Evolutionary conservation across 53 echinoderm and acorn worm genomes (phyloP).

Genomic region (Actinopyga echinites): DNA sequence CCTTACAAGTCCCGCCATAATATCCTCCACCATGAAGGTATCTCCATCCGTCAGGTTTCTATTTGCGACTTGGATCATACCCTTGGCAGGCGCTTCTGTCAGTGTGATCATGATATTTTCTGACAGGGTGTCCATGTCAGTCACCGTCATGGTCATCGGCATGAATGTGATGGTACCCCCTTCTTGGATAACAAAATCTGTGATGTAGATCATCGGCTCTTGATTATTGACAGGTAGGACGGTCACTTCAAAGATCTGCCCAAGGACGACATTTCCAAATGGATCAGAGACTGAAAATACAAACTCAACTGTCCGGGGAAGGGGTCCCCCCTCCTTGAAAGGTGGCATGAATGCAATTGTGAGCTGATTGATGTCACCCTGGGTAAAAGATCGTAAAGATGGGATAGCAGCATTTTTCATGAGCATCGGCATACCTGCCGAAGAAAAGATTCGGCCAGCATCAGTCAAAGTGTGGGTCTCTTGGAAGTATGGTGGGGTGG

Average conservation of each 20-base stretch:
- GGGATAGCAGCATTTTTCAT: constrained; percentile 69
- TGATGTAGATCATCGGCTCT: constrained; percentile 72
- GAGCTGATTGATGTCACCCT: constrained; percentile 70
- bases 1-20: constrained; percentile 79
- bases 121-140: constrained; percentile 86
- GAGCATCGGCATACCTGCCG: constrained; percentile 63
- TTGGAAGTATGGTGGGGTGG: constrained; percentile 82
- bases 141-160: constrained; percentile 67
- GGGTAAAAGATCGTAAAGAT: constrained; percentile 71
- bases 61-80: constrained; percentile 60
- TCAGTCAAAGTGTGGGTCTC: constrained; percentile 83
- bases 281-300: constrained; percentile 87
- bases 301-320: constrained; percentile 65
- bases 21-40: constrained; percentile 72
- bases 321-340: constrained; percentile 82
- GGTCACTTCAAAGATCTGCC: constrained; percentile 80
- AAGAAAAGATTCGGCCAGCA: constrained; percentile 84
- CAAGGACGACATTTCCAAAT: constrained; percentile 77
- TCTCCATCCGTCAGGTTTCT: constrained; percentile 67
- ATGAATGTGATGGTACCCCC: constrained; percentile 71
- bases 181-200: constrained; percentile 76
- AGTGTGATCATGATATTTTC: constrained; percentile 62
- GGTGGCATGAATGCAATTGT: constrained; percentile 96
- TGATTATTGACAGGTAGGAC: constrained; percentile 89
- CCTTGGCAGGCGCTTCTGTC: constrained; percentile 50